Evolutionary conservation across 2,797 vertebrate genomes (phyloP).

Genomic region (Acanthurus tractus): DNA sequence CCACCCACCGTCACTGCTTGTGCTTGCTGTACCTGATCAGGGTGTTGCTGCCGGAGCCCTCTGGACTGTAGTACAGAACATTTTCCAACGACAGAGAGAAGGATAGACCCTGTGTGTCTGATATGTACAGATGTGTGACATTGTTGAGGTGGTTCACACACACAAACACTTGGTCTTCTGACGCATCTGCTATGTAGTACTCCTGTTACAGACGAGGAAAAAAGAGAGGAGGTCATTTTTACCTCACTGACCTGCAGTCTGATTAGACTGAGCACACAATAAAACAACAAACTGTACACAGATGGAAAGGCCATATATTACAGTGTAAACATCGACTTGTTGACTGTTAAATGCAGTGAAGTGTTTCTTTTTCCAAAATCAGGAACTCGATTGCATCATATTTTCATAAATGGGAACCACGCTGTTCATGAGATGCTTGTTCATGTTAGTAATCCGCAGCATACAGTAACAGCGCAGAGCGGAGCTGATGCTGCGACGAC

Average conservation of each 20-base stretch:
- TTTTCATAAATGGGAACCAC: slow-evolving; percentile 1
- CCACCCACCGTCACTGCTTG: no score
- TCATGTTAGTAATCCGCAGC: not conserved
- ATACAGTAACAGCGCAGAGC: not conserved
- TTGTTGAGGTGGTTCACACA: slow-evolving; percentile 96
- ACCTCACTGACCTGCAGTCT: not conserved
- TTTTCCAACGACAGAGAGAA: slow-evolving; percentile 97
- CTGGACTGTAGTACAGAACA: slow-evolving; percentile 94
- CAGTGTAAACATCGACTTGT: not conserved
- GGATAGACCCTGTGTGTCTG: slow-evolving; percentile 93
- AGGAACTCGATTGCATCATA: not conserved
- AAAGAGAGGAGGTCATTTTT: not conserved
- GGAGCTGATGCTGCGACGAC: not conserved
- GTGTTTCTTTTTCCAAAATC: slow-evolving; percentile 9
- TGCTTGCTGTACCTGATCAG: slow-evolving; percentile 89
- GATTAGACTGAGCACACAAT: not conserved
- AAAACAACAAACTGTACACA: not conserved
- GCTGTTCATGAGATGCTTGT: not conserved
- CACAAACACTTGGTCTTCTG: slow-evolving; percentile 98
- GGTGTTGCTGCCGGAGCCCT: slow-evolving; percentile 93
- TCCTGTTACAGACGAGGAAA: slow-evolving; percentile 82
- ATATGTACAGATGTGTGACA: slow-evolving; percentile 96
- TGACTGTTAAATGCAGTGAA: not conserved
- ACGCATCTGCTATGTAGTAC: slow-evolving; percentile 96
- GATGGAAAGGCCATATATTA: not conserved